Base-by-base conservation (phyloP, 2,888 invertebrate genomes). In the Phasia obesa region DNA sequence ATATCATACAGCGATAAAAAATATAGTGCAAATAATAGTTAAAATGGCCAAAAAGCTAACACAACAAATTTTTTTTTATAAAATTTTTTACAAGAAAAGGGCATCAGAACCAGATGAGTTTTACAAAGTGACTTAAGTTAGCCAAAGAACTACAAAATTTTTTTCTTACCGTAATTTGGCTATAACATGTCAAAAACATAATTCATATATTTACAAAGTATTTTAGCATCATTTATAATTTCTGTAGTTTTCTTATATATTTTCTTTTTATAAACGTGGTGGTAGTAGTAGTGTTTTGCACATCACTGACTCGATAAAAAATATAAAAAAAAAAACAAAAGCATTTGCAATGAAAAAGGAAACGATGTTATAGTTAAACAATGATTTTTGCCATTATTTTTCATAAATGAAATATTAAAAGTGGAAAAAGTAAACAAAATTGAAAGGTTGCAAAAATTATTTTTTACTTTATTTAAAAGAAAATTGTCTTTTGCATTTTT, bases 141-240 rank as follows among this genome's bases (percentile, higher is more conserved):
- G 27, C 27, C 27, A 27, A 5, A 27, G 4, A n/a, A 25, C n/a
- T n/a, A 25, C 15, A 3, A 55, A 55, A 19, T 31, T 17, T n/a
- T 59, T 59, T 7, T 6, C 21, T 38, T n/a, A 13, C 44, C 31
- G 69, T 69, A 62, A 70, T 70, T 64, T 70, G 69, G 23, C 57
- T 42, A 38, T 76, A 71, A 67, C 55, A 60, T 71, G 76, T 38
- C 71, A 81, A 77, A 73, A 81, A 25, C 67, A 81, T 65, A 76
- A 57, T 47, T 59, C 19, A 11, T 23, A 13, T 51, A 81, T 67
- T 70, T 60, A 38, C 51, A 60, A 71, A 81, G n/a, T 21, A 60
- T 67, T 73, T 81, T 55, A 76, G 21, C 76, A 60, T 62, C 71
- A 71, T 81, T 76, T 55, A 65, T 51, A 15, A 42, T 53, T 21